Base-by-base conservation (phyloP, 2,888 invertebrate genomes). In the Drosophila colorata region DNA sequence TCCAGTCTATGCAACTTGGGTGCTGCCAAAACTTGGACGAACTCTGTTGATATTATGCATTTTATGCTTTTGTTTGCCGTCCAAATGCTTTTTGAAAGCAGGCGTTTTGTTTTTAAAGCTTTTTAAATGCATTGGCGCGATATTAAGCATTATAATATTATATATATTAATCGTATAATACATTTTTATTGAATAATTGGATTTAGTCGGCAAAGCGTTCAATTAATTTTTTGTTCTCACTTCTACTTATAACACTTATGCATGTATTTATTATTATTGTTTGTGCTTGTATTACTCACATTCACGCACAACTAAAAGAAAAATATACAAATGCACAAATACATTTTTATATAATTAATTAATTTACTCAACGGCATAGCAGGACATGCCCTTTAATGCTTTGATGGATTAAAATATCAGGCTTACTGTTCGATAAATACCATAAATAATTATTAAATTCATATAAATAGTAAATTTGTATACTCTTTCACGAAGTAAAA, bases 131-230 rank as follows among this genome's bases (percentile, higher is more conserved):
- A 80, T 74, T 83, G 25, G 38, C 13, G 31, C 25, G 58, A 46
- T 14, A 56, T 56, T 58, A 55, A 58, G 61, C 55, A 51, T 61
- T 56, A 71, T 70, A 73, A 65, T 70, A 71, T 70, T 70, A 65
- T 70, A 80, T 56, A 78, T 73, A 78, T 80, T 78, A 83, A 78
- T 83, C 69, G 60, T 33, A 65, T 76, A 76, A 78, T 76, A 76
- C 69, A 55, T 69, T 83, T 70, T 65, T 66, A 87, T 77, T 80
- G 66, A 71, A 84, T 84, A 86, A 74, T 74, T 69, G 76, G 67
- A 86, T 70, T 86, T 80, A 67, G 67, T 40, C 57, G 41, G 58
- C 55, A 58, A 53, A 13, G 57, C 57, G 16, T 25, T 51, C 28
- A 38, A 53, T 53, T 63, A 37, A 33, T 41, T 61, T 16, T 23